A percentile compares a stretch with the other conserved stretches of the same genome.
phyloP scores from a whole-genome alignment of 2,888 invertebrate species.

The Agrochola lota region DNA sequence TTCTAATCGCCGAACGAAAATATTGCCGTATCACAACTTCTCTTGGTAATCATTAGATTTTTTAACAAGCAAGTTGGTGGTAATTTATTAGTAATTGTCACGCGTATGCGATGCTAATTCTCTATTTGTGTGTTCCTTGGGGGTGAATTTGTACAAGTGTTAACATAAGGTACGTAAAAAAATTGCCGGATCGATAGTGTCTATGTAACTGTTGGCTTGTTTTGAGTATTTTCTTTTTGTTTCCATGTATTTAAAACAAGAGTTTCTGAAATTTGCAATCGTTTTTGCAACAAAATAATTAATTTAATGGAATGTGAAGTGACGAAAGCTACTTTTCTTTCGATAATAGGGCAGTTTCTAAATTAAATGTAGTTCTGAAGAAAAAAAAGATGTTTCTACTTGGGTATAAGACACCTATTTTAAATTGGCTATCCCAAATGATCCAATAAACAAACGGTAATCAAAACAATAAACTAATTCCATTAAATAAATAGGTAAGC shows the following conservation, averaged over 20 bases:
- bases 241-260: not conserved
- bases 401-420: not conserved
- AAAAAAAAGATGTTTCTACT: not conserved
- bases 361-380: not conserved
- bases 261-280: not conserved
- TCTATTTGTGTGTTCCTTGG: slow-evolving; percentile 56
- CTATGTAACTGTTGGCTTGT: slow-evolving; percentile 1
- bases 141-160: slow-evolving; percentile 54
- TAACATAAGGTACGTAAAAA: slow-evolving; percentile 21
- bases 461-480: slow-evolving; percentile 18
- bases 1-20: slow-evolving; percentile 70
- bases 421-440: not conserved
- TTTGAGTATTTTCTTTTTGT: not conserved
- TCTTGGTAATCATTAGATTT: slow-evolving; percentile 65
- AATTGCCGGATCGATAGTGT: slow-evolving; percentile 31
- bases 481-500: slow-evolving; percentile 19
- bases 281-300: too few relatives aligned
- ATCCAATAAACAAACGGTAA: not conserved
- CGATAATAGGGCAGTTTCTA: not conserved
- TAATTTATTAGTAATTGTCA: slow-evolving; percentile 61
- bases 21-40: slow-evolving; percentile 76
- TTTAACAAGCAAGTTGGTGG: slow-evolving; percentile 61
- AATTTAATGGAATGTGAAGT: not conserved
- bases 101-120: slow-evolving; percentile 56
- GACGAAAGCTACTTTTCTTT: not conserved